These are phyloP conservation scores for Pseudoips prasinana DNA, from an alignment of 2,888 invertebrate species.

Conservation along the genomic window DNA sequence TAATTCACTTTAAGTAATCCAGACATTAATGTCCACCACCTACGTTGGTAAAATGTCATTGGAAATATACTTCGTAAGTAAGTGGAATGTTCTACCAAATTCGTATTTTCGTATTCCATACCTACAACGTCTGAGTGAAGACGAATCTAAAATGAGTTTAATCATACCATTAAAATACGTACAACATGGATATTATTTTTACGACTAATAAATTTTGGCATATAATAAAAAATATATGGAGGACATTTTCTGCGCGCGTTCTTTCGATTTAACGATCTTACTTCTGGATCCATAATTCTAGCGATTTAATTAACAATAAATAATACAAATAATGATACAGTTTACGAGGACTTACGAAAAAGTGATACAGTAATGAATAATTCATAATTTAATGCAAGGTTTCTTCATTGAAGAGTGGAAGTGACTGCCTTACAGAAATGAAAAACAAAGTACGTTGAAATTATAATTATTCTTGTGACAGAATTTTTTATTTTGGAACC, in stretches of 20 bases:
- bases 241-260: slow-evolving; percentile 61
- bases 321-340: slow-evolving; percentile 34
- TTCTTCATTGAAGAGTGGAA: too few species aligned
- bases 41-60: too few species aligned
- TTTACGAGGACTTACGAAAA: slow-evolving; percentile 34
- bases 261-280: slow-evolving; percentile 57
- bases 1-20: too few species aligned
- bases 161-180: slow-evolving; percentile 53
- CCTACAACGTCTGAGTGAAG: slow-evolving; percentile 42
- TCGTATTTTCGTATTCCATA: neutral
- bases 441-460: too few species aligned
- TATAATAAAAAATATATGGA: slow-evolving; percentile 58
- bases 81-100: too few species aligned
- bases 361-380: slow-evolving; percentile 31
- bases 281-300: slow-evolving; percentile 49
- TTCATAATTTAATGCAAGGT: too few species aligned
- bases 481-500: too few species aligned
- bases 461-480: too few species aligned
- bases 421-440: too few species aligned
- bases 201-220: slow-evolving; percentile 67
- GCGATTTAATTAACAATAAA: slow-evolving; percentile 62
- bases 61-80: neutral
- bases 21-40: too few species aligned
- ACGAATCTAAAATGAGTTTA: slow-evolving; percentile 52
- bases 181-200: slow-evolving; percentile 52